A percentile compares a stretch with the other conserved stretches of the same genome.
Evolutionary conservation across 2,797 vertebrate genomes (phyloP).

Genomic region (Enteromius fasciolatus): DNA sequence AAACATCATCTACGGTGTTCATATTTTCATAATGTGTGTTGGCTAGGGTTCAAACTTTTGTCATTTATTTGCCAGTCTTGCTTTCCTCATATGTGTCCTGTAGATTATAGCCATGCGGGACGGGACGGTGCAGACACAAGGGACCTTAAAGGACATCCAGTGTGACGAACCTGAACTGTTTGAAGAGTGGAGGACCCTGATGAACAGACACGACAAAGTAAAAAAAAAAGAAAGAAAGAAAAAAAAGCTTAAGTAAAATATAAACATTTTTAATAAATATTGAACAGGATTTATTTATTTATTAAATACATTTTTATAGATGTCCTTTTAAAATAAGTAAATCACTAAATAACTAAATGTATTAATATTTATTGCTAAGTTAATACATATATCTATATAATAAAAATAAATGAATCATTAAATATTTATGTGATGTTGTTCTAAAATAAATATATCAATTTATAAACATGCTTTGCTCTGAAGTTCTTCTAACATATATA

Average conservation of each 20-base stretch:
- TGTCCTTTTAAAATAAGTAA: neutral
- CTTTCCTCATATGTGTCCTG: neutral
- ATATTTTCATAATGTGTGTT: neutral
- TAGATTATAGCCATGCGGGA: slow-evolving; percentile 99
- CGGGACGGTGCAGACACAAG: slow-evolving; percentile 93
- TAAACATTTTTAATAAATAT: neutral
- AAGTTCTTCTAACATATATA: neutral
- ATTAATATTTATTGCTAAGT: neutral
- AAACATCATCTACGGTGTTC: neutral
- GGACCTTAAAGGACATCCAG: slow-evolving; percentile 98
- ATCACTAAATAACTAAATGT: neutral
- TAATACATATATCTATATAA: too few species aligned
- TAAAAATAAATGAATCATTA: neutral
- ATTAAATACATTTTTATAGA: neutral
- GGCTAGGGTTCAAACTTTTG: neutral
- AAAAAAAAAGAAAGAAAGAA: slow-evolving; percentile 80
- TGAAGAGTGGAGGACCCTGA: slow-evolving; percentile 95
- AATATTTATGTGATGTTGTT: neutral
- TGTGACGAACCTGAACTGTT: slow-evolving; percentile 91
- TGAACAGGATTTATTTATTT: neutral
- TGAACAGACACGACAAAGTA: slow-evolving; percentile 93
- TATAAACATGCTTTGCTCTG: neutral
- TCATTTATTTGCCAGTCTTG: neutral
- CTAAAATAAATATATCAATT: neutral
- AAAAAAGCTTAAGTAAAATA: neutral